Percentiles rank a stretch among this genome's conserved stretches.
Evolutionary conservation across 30 jellyfish, hydroid and myxozoan species (phyloP).

Genomic region (Aurelia coerulea): DNA sequence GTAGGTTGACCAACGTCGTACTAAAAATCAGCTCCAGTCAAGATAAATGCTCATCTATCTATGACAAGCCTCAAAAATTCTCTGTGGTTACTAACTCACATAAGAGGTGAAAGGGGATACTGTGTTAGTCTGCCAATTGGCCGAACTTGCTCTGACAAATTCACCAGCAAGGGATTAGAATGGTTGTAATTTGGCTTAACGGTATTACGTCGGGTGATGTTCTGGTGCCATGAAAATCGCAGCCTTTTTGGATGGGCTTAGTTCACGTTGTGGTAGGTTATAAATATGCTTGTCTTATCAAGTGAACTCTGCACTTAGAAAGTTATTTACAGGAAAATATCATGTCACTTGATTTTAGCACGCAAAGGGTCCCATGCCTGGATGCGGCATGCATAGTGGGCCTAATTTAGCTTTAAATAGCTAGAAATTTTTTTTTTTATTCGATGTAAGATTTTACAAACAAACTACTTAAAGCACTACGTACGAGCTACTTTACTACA

Average conservation of each 20-base stretch:
- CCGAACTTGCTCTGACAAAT: constrained; percentile 40
- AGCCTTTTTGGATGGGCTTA: constrained; percentile 18
- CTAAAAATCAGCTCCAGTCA: too few relatives aligned
- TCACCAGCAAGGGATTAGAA: constrained; percentile 23
- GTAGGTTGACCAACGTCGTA: too few relatives aligned
- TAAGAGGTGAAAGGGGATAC: constrained; percentile 6
- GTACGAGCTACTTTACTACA: too few relatives aligned
- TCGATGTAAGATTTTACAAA: too few relatives aligned
- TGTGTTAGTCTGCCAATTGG: constrained; percentile 37
- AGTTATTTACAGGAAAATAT: too few relatives aligned
- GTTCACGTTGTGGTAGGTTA: constrained; percentile 10
- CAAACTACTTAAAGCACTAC: too few relatives aligned
- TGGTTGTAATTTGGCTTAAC: constrained; percentile 16
- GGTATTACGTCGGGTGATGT: constrained; percentile 15
- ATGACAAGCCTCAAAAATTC: constrained; percentile 1
- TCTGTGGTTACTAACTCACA: constrained; percentile 22
- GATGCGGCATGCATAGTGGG: too few relatives aligned
- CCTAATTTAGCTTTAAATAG: too few relatives aligned
- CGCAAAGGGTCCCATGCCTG: too few relatives aligned
- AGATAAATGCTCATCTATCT: not conserved
- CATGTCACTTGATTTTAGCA: too few relatives aligned
- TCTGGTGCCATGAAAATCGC: constrained; percentile 45
- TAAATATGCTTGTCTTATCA: not conserved
- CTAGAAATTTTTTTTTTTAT: too few relatives aligned
- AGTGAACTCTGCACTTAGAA: too few relatives aligned